A percentile compares a stretch with the other conserved stretches of the same genome.
These are phyloP conservation scores for Melanerpes aurifrons DNA, from an alignment of 2,113 vertebrate species.

Conservation along the genomic window DNA sequence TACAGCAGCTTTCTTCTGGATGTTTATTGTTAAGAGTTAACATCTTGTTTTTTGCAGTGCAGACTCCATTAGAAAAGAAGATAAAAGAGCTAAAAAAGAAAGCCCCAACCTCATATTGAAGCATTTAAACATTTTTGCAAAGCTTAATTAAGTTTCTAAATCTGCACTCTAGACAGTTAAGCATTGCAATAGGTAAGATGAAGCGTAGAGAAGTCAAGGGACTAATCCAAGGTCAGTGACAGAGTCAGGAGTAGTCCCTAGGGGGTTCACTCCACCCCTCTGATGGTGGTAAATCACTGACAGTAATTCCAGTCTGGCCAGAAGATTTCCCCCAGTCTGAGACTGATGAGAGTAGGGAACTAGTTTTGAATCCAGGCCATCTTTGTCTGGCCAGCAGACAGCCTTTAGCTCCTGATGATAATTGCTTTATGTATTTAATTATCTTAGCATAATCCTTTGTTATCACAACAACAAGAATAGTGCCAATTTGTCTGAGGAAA, in stretches of 20 bases:
- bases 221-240: constrained; percentile 31
- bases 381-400: too few species aligned
- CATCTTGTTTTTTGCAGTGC: background rate
- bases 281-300: constrained; percentile 38
- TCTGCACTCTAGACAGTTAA: background rate
- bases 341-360: background rate
- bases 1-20: background rate
- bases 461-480: too few species aligned
- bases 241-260: background rate
- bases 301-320: background rate
- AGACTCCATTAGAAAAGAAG: background rate
- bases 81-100: background rate
- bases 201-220: constrained; percentile 35
- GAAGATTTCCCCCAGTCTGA: background rate
- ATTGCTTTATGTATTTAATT: too few species aligned
- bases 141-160: constrained; percentile 25
- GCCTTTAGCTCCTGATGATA: too few species aligned
- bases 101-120: background rate
- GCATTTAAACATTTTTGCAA: background rate
- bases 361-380: background rate
- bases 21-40: background rate
- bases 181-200: constrained; percentile 29
- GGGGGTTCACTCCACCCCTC: background rate
- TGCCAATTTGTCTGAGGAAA: too few species aligned
- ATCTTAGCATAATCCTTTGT: too few species aligned